Evolutionary conservation across 2,113 vertebrate genomes (phyloP), one percentile per base, ranked within the genome.

Genomic region (Dicaeum eximium): DNA sequence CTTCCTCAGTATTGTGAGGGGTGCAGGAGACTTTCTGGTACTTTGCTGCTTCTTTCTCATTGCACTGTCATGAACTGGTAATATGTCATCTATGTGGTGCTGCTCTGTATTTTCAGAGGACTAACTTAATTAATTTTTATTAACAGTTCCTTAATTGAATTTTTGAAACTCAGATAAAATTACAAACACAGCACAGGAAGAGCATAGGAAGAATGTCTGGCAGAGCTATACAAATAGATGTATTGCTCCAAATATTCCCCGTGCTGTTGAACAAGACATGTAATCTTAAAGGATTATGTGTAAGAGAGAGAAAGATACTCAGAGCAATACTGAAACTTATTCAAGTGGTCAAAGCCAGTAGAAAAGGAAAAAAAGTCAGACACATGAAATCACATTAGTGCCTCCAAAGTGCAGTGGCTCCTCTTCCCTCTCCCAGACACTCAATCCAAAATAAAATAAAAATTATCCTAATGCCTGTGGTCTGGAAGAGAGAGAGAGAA

Each of bases 51-150:
- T 33, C 50, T 57, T 81, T 91, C 66, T 73, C n/a, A 10, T 53
- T 86, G 31, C 45, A 91, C 54, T 2, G 0, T 70, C 50, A 13
- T 83, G 67, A 79, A 67, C 51, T 78, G 57, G 25, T 53, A 80
- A 16, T 80, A 78, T 27, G 27, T 71, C 79, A 65, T 90, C 54
- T 80, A 1, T 50, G 40, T 82, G 40, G 25, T 75, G 24, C 86
- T 91, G 83, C 30, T 86, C 24, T 86, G 21, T 81, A 57, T 74
- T 94, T 61, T 91, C 90, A 86, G 65, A 92, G 22, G 48, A 72
- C 53, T 93, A 92, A 96, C 84, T 90, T 61, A 93, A 92, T 97
- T 96, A 79, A 90, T 96, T 97, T 93, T 96, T 91, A 77, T 96
- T 86, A 96, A 58, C 54, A 86, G 33, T 45, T 20, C 53, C 57